Evolutionary conservation across 2,797 vertebrate species (phyloP), one percentile per base, ranked within the genome.

Genomic region (Otus scops): DNA sequence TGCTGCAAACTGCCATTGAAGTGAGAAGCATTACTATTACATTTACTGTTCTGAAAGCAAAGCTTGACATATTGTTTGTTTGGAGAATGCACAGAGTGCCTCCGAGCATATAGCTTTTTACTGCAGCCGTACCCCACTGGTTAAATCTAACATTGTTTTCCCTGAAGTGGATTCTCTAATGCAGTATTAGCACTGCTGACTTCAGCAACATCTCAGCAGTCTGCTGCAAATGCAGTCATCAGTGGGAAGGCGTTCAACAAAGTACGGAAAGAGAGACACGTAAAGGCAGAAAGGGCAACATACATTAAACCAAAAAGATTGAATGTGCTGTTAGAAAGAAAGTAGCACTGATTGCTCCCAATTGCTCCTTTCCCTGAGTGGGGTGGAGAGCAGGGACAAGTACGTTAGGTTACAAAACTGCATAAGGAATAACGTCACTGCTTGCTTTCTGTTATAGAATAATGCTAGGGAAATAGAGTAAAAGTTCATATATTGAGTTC

Each of bases 141-240:
- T 93, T 91, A 92, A 95, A 83, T 54, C 79, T 65, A 91, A 84
- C 67, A 21, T 9, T 64, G 53, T 94, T 96, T 95, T 95, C 94
- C 92, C 94, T 88, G 59, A 94, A 63, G 93, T 65, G 85, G 69
- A 77, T 93, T 89, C 90, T 95, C 63, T 83, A 94, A 96, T 87
- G 97, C 95, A 81, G 91, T 61, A 69, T 77, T 65, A 59, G 64
- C 1, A 5, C 68, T 97, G 98, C 97, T 97, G 96, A 97, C 92
- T 93, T 97, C 97, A 97, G 97, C 97, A 98, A 83, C 78, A 85
- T 95, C 93, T 86, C 88, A 24, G 74, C 81, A 56, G 59, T 74
- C 90, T 77, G 50, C 96, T 93, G 96, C 95, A 94, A 96, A 94
- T 21, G 89, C 89, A 76, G 93, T 54, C 82, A 14, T n/a, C 83